Percentiles rank a stretch among this genome's conserved stretches.
phyloP scores from a whole-genome alignment of 2,888 invertebrate species.

The Dasypolia templi region DNA sequence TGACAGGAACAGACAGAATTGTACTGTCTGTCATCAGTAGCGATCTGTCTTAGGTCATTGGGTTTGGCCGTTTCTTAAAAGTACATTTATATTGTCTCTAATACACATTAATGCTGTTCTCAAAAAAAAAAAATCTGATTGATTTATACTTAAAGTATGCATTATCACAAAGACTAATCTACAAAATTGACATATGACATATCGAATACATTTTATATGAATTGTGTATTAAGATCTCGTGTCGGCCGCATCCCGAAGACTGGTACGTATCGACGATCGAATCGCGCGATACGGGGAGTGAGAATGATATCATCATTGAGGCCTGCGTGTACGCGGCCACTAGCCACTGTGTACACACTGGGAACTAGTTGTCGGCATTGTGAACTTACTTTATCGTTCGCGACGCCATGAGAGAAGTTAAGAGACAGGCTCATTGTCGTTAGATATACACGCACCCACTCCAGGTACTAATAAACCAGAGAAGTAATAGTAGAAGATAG shows the following conservation, averaged over 20 bases:
- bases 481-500: constrained; percentile 26
- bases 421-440: constrained; percentile 60
- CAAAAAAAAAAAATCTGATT: constrained; percentile 33
- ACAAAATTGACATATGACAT: constrained; percentile 80
- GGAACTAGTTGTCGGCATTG: constrained; percentile 67
- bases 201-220: constrained; percentile 80
- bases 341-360: constrained; percentile 60
- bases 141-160: constrained; percentile 62
- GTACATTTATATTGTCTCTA: neutral
- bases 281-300: constrained; percentile 79
- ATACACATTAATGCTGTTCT: neutral
- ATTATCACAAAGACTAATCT: constrained; percentile 75
- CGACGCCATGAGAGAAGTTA: constrained; percentile 62
- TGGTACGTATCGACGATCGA: constrained; percentile 79
- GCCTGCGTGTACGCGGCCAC: constrained; percentile 67
- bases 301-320: constrained; percentile 79
- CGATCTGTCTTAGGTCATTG: too few relatives aligned
- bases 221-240: constrained; percentile 78
- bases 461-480: constrained; percentile 16
- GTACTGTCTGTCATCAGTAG: too few relatives aligned
- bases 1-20: too few relatives aligned
- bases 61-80: too few relatives aligned
- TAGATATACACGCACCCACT: constrained; percentile 55
- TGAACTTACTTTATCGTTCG: constrained; percentile 66
- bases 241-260: constrained; percentile 72